Percentiles rank a stretch among this genome's conserved stretches.
These are phyloP conservation scores for Halocynthia roretzi DNA, from an alignment of 23 tunicate genomes.

Conservation along the genomic window DNA sequence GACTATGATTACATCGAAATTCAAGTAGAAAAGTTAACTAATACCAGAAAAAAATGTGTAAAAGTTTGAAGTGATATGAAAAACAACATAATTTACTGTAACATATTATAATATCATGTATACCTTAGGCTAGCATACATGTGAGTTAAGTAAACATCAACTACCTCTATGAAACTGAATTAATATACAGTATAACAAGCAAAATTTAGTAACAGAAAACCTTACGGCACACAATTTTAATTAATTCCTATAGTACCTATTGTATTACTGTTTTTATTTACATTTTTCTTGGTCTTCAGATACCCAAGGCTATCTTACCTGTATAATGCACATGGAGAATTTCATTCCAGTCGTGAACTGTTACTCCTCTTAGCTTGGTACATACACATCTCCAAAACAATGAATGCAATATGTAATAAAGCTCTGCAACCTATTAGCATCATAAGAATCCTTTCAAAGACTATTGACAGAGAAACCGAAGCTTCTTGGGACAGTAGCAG, in stretches of 20 bases:
- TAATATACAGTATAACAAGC: not conserved
- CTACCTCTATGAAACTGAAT: not conserved
- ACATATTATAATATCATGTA: no score
- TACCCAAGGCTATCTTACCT: not conserved
- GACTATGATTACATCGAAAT: no score
- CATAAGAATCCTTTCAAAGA: not conserved
- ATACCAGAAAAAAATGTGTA: no score
- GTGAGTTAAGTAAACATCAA: no score
- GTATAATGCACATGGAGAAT: not conserved
- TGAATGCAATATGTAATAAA: not conserved
- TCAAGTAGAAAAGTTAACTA: no score
- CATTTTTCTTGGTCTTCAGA: not conserved
- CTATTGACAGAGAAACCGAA: not conserved
- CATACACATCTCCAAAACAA: not conserved
- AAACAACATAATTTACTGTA: no score
- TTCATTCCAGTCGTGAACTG: constrained; percentile 25
- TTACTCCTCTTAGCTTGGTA: constrained; percentile 18
- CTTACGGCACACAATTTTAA: no score
- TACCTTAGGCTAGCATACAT: no score
- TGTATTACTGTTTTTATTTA: no score
- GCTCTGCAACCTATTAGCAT: constrained; percentile 4
- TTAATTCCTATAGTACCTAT: no score
- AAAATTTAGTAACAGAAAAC: not conserved
- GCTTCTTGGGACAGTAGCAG: not conserved
- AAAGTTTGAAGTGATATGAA: no score